A percentile compares a stretch with the other conserved stretches of the same genome.
Conservation (phyloP, 2,797 vertebrate genomes). For the Carapus acus region DNA sequence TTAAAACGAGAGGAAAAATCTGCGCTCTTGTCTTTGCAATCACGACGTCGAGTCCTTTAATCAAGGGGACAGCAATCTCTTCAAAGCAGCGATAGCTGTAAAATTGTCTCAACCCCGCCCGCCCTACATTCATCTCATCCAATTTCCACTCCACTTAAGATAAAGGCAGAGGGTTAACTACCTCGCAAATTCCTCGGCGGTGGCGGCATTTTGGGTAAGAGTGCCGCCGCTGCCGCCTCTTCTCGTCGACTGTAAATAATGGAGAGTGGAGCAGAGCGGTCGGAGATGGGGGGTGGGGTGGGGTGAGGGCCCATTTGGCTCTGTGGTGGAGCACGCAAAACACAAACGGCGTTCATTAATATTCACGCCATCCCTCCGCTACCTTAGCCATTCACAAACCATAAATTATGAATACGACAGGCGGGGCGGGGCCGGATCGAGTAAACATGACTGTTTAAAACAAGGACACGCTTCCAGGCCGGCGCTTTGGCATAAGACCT, state of each 20-base stretch:
- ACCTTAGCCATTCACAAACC: constrained; percentile 46
- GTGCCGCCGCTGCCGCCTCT: too few relatives aligned
- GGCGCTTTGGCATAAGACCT: background rate
- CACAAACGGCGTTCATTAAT: constrained; percentile 42
- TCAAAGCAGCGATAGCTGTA: constrained; percentile 49
- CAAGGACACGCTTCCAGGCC: constrained; percentile 17
- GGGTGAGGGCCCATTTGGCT: background rate
- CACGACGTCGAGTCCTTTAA: constrained; percentile 42
- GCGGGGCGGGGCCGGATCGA: constrained; percentile 4
- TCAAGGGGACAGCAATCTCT: constrained; percentile 50
- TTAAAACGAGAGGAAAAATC: constrained; percentile 44
- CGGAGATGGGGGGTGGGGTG: background rate
- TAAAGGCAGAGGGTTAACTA: constrained; percentile 34
- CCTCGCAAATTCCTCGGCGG: constrained; percentile 23
- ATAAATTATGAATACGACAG: constrained; percentile 53
- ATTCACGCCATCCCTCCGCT: constrained; percentile 31
- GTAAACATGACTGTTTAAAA: constrained; percentile 21
- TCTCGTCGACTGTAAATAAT: constrained; percentile 9
- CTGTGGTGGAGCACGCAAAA: constrained; percentile 24
- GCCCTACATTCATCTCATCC: constrained; percentile 31
- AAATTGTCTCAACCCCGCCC: constrained; percentile 33
- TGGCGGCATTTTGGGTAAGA: constrained; percentile 11
- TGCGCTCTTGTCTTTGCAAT: constrained; percentile 43
- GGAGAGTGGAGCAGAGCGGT: too few relatives aligned
- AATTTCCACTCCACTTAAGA: constrained; percentile 29